Conservation (phyloP, 35 echinoderm and acorn worm genomes). For the Hemicentrotus pulcherrimus region DNA sequence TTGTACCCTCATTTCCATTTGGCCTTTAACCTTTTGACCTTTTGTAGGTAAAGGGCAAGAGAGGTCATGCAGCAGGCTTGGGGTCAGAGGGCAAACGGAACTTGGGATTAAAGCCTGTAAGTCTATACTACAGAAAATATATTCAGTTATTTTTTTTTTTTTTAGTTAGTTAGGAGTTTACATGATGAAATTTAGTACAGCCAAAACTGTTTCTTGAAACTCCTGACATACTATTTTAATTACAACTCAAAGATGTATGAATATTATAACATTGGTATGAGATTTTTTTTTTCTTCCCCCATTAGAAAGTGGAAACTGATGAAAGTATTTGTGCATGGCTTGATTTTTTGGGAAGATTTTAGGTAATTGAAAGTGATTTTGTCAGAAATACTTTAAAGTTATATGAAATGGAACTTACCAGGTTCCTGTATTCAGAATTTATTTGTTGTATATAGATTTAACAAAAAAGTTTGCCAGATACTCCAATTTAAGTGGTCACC, state of each 20-base stretch:
- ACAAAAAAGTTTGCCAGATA: not conserved
- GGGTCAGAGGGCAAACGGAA: slow-evolving; percentile 92
- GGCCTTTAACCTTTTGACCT: slow-evolving; percentile 90
- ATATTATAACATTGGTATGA: not conserved
- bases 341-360: not conserved
- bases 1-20: slow-evolving; percentile 35
- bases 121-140: slow-evolving; percentile 37
- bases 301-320: not conserved
- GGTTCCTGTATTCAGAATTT: not conserved
- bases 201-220: not conserved
- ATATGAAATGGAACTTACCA: too few species aligned
- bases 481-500: not conserved
- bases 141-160: not conserved
- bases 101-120: slow-evolving; percentile 92
- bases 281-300: not conserved
- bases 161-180: not conserved
- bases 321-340: not conserved
- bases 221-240: too few species aligned
- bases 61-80: slow-evolving; percentile 81
- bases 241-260: not conserved
- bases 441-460: too few species aligned
- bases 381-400: not conserved
- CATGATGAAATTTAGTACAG: not conserved
- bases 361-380: not conserved
- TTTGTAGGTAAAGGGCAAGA: slow-evolving; percentile 69